Evolutionary conservation across 1,140 invertebrate genomes (phyloP), one percentile per base, ranked within the genome.

Genomic region (Thaumetopoea pityocampa): DNA sequence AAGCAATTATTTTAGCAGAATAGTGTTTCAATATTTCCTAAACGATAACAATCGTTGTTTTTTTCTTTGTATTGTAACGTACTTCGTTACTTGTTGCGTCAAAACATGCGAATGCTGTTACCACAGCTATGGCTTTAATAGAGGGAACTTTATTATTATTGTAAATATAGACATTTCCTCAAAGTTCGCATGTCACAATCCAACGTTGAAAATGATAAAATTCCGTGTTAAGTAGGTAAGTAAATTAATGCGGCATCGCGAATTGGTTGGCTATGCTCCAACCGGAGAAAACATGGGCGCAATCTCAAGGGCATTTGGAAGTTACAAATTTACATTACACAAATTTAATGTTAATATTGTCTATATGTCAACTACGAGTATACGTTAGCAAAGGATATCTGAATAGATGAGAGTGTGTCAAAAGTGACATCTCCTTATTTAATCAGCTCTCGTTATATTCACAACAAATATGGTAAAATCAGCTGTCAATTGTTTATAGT

Each of bases 251-350:
- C 37, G 42, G 37, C 51, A 56, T 64, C 40, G 43, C 51, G 49
- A 70, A 59, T 67, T 49, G 41, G 20, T 67, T 79, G 74, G 69
- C 74, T 60, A 1, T 48, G 22, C 30, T 65, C 74, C 74, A 79
- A 56, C 45, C 34, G 38, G 41, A 48, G n/a, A 51, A 27, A 34
- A 67, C 55, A 59, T 59, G 58, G 50, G 60, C 28, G 43, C 61
- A 49, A 65, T 60, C 63, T 73, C 70, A 78, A 76, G 73, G 68
- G 63, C 71, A 64, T 47, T 64, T 52, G 54, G 48, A 67, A 52
- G 70, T 66, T 64, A 71, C 51, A 48, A 65, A 41, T 51, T 33
- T 19, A 24, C 24, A 24, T 29, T 28, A 16, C 7, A 5, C 19
- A 33, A 30, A 26, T 11, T 2, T 14, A 18, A 18, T n/a, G n/a